phyloP scores from a whole-genome alignment of 2,113 vertebrate genomes.

The Psittacula cyanocephala region DNA sequence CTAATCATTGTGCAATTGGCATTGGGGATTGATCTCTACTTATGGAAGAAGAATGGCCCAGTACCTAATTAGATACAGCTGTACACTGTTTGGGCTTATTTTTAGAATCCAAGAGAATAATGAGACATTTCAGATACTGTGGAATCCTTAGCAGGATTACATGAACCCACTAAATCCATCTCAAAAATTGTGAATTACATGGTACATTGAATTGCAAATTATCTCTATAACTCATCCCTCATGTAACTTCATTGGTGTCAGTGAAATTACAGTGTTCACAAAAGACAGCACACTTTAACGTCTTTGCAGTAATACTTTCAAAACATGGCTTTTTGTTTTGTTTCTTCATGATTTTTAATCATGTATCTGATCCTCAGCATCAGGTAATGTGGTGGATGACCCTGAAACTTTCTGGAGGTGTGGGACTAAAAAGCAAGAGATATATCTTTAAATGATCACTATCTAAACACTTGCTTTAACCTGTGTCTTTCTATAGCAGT shows the following conservation, averaged over 20 bases:
- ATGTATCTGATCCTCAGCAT: background rate
- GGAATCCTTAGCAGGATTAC: constrained; percentile 1
- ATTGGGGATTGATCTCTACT: background rate
- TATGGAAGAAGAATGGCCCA: background rate
- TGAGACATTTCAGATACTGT: background rate
- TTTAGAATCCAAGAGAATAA: constrained; percentile 15
- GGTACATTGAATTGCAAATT: constrained; percentile 24
- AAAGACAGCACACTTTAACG: background rate
- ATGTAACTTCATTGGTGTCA: background rate
- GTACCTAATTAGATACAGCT: background rate
- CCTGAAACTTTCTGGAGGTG: background rate
- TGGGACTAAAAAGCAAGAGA: background rate
- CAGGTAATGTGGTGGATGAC: background rate
- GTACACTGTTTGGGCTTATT: background rate
- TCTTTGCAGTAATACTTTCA: background rate
- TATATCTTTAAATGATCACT: background rate
- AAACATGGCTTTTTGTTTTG: background rate
- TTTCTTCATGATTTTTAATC: background rate
- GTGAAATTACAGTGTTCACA: background rate
- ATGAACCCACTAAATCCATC: constrained; percentile 9
- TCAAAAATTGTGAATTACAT: background rate
- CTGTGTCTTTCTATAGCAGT: background rate
- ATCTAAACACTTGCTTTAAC: background rate
- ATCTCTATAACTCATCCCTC: background rate
- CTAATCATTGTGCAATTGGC: background rate